Evolutionary conservation across 2,888 invertebrate genomes (phyloP).

Genomic region (Palloptera scutellata): DNA sequence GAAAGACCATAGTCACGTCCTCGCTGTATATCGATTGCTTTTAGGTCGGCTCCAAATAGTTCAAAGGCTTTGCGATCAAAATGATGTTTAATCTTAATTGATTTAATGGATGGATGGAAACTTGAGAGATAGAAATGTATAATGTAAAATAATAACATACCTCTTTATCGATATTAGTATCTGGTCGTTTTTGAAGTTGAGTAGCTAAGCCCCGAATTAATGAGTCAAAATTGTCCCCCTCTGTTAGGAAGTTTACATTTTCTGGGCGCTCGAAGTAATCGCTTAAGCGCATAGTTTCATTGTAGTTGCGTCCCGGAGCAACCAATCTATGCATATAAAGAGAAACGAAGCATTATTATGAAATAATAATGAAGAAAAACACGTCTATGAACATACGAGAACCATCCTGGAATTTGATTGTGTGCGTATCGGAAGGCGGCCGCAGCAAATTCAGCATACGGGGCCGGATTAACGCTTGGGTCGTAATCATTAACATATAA

Average conservation of each 20-base stretch:
- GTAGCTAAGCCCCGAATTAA: constrained; percentile 75
- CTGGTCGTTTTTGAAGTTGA: constrained; percentile 77
- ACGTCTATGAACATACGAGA: constrained; percentile 60
- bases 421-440: constrained; percentile 71
- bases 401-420: constrained; percentile 66
- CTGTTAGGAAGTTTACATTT: constrained; percentile 53
- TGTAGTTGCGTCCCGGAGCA: constrained; percentile 46
- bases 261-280: constrained; percentile 49
- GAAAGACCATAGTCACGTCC: constrained; percentile 52
- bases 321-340: too few species aligned
- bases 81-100: constrained; percentile 47
- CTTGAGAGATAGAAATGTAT: neutral
- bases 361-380: neutral
- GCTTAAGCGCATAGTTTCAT: constrained; percentile 53
- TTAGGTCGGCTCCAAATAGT: constrained; percentile 68
- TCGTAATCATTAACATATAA: constrained; percentile 67
- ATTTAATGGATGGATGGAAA: neutral
- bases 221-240: constrained; percentile 69
- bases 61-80: constrained; percentile 52
- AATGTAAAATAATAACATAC: constrained; percentile 61
- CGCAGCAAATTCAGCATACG: constrained; percentile 69
- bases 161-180: constrained; percentile 72
- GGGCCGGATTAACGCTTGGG: constrained; percentile 65
- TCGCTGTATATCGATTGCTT: constrained; percentile 55
- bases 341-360: too few species aligned